A percentile compares a stretch with the other conserved stretches of the same genome.
These are phyloP conservation scores for Silvanus unidentatus DNA, from an alignment of 2,888 invertebrate species.

Conservation along the genomic window DNA sequence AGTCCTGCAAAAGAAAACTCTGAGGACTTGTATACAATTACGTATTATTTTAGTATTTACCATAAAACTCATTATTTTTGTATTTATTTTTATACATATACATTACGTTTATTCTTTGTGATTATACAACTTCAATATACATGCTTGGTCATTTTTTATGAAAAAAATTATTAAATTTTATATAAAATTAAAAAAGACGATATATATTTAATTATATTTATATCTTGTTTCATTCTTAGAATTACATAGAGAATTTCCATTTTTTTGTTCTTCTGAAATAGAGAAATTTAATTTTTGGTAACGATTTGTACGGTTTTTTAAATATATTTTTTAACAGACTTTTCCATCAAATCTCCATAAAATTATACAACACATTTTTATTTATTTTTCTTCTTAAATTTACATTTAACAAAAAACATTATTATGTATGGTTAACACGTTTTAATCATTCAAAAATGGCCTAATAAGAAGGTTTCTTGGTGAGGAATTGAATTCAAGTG, in stretches of 20 bases:
- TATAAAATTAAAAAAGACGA: constrained; percentile 15
- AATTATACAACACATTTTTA: not conserved
- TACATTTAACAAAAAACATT: not conserved
- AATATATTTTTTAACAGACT: not conserved
- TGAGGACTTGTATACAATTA: constrained; percentile 15
- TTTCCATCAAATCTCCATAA: constrained; percentile 1
- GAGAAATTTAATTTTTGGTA: constrained; percentile 7
- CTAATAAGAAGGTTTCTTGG: too few species aligned
- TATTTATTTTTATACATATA: constrained; percentile 13
- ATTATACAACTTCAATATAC: constrained; percentile 12
- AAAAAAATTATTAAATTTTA: constrained; percentile 8
- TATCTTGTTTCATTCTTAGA: not conserved
- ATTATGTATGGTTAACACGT: not conserved
- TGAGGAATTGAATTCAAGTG: too few species aligned
- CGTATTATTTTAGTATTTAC: constrained; percentile 12
- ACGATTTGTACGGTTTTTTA: constrained; percentile 8
- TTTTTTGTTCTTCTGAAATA: constrained; percentile 1
- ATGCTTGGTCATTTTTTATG: constrained; percentile 17
- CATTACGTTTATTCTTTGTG: constrained; percentile 13
- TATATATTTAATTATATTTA: constrained; percentile 4
- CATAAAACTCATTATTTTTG: too few species aligned
- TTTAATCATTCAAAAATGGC: too few species aligned
- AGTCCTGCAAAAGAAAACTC: too few species aligned
- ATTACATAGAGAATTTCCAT: too few species aligned
- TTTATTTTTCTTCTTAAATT: too few species aligned